Evolutionary conservation across 1,140 invertebrate species (phyloP), one percentile per base, ranked within the genome.

Genomic region (Neodiprion pinetum): DNA sequence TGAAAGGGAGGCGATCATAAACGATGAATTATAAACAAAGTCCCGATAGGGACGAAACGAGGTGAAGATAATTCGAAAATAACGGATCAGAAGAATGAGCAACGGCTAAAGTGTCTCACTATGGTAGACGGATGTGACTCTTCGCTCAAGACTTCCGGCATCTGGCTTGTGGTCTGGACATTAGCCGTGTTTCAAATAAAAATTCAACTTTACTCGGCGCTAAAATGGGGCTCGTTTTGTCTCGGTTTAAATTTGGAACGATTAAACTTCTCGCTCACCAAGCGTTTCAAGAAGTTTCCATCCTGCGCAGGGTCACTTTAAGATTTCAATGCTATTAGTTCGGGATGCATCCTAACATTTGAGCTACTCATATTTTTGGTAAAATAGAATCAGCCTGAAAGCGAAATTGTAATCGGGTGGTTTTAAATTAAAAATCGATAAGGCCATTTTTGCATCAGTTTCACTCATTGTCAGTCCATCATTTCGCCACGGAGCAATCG

Each of bases 1-100:
- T 17, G 40, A 11, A 21, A 69, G 67, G 17, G 9, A 14, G 17
- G 67, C 23, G 17, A 21, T 69, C 17, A 69, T 69, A 69, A 69
- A 69, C 67, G 67, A 23, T 11, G 40, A 69, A 69, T 21, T 11
- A 69, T 69, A 69, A 69, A 69, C 11, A 69, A 47, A 69, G 67
- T 12, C 12, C 67, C 12, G 28, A 40, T 40, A 23, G 14, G 40
- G 40, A 23, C 67, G 11, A 21, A 21, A 23, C 21, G 12, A 14
- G n/a, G 9, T 8, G n/a, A 40, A 40, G 28, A 17, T 14, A 61
- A 61, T 61, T 5, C n/a, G 53, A 61, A 61, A 69, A 69, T 69
- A 69, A 69, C 21, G 67, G 67, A 69, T 69, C 40, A 21, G 17
- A 40, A 40, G 67, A 69, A 69, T 69, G 67, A 69, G 21, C 40